A percentile compares a stretch with the other conserved stretches of the same genome.
Conservation (phyloP, 2,113 vertebrate species). For the Cygnus atratus region DNA sequence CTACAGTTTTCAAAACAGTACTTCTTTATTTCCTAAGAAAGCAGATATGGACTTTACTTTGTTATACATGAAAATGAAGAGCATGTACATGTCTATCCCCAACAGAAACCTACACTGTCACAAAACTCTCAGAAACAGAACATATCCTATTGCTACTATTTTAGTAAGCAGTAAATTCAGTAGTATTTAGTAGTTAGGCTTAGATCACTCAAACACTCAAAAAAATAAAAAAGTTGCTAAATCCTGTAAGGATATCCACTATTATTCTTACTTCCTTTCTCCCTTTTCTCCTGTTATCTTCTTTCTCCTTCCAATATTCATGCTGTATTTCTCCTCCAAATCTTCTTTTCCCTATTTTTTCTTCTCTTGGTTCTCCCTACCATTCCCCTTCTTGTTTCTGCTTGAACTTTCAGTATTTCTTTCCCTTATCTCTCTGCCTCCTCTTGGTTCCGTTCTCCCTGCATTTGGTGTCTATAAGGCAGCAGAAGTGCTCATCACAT, state of each 20-base stretch:
- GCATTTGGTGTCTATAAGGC: not conserved
- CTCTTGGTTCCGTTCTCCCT: slow-evolving; percentile 3
- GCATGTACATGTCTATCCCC: not conserved
- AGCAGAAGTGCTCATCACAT: not conserved
- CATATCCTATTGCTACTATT: not conserved
- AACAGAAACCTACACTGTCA: not conserved
- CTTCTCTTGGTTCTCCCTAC: not conserved
- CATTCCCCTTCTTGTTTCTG: not conserved
- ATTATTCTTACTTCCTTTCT: not conserved
- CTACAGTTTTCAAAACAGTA: not conserved
- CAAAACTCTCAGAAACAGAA: not conserved
- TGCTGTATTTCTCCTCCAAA: not conserved
- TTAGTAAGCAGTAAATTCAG: not conserved
- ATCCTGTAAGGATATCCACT: not conserved
- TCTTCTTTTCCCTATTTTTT: not conserved
- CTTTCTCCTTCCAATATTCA: not conserved
- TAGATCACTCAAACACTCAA: not conserved
- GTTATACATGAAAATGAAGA: not conserved
- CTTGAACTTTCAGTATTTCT: not conserved
- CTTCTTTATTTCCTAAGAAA: not conserved
- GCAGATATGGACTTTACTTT: not conserved
- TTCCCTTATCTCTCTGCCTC: slow-evolving; percentile 8
- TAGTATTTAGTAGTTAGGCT: not conserved
- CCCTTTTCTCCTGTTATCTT: not conserved
- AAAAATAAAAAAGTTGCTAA: not conserved